Percentiles rank a stretch among this genome's conserved stretches.
These are phyloP conservation scores for Patella caerulea DNA, from an alignment of 2,888 invertebrate genomes.

Conservation along the genomic window DNA sequence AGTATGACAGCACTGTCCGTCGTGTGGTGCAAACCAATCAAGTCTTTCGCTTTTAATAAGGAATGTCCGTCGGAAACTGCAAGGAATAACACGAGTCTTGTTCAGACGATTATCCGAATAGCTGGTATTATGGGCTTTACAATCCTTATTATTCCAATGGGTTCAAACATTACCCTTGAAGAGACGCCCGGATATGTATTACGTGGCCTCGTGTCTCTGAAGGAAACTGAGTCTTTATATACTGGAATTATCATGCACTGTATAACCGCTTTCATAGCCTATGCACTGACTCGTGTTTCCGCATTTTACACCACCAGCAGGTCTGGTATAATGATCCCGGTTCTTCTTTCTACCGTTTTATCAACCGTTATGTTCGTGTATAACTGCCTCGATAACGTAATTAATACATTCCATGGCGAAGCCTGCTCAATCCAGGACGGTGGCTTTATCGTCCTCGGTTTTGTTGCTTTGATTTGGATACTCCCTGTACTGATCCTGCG, in stretches of 20 bases:
- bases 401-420: background rate
- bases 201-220: constrained; percentile 32
- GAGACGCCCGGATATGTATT: constrained; percentile 32
- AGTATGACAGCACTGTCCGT: constrained; percentile 38
- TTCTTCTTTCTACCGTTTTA: constrained; percentile 32
- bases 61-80: constrained; percentile 32
- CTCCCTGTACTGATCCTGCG: constrained; percentile 38
- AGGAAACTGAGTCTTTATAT: constrained; percentile 23
- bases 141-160: constrained; percentile 33
- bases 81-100: constrained; percentile 36
- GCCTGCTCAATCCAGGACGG: constrained; percentile 16
- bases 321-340: constrained; percentile 35
- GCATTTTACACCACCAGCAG: constrained; percentile 38
- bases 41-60: constrained; percentile 36
- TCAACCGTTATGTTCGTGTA: constrained; percentile 29
- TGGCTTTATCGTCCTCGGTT: constrained; percentile 20
- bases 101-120: constrained; percentile 39
- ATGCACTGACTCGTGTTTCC: constrained; percentile 32
- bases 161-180: constrained; percentile 16
- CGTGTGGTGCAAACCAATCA: constrained; percentile 40
- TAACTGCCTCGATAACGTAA: constrained; percentile 25
- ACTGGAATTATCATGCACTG: constrained; percentile 34
- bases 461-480: constrained; percentile 37
- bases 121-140: constrained; percentile 26
- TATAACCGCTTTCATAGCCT: constrained; percentile 30